A percentile compares a stretch with the other conserved stretches of the same genome.
phyloP scores from a whole-genome alignment of 2,888 invertebrate species.

The Cryptus armator region DNA sequence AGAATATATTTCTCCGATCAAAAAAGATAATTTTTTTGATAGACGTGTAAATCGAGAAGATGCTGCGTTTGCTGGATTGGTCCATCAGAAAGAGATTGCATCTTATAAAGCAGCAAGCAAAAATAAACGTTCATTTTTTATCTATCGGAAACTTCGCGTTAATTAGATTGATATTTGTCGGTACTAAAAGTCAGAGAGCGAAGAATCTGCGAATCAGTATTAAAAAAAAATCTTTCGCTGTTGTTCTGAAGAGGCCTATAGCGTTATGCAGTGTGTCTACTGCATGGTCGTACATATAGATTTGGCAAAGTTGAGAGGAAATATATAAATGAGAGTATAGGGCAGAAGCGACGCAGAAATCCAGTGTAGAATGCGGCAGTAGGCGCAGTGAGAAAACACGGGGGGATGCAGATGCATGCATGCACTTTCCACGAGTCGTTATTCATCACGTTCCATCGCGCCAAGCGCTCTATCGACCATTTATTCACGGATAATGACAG shows the following conservation, averaged over 20 bases:
- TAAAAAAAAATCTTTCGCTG: too few species aligned
- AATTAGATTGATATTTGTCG: background rate
- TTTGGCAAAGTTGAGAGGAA: slow-evolving; percentile 25
- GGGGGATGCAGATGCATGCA: slow-evolving; percentile 57
- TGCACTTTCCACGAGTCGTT: slow-evolving; percentile 60
- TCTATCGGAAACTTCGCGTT: background rate
- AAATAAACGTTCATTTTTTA: background rate
- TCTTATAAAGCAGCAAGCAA: background rate
- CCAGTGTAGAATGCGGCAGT: slow-evolving; percentile 69
- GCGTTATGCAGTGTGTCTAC: background rate
- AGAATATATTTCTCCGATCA: background rate
- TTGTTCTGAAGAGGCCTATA: background rate
- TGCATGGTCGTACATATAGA: slow-evolving; percentile 8
- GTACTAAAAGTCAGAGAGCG: too few species aligned
- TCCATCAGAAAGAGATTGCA: background rate
- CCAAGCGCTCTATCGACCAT: slow-evolving; percentile 57
- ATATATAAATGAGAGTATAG: slow-evolving; percentile 38
- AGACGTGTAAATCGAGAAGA: background rate
- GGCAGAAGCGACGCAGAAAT: slow-evolving; percentile 11
- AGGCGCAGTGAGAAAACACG: slow-evolving; percentile 75
- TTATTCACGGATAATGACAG: slow-evolving; percentile 62
- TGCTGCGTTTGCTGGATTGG: background rate
- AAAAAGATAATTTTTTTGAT: background rate
- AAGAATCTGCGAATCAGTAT: too few species aligned
- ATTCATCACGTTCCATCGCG: slow-evolving; percentile 61